Evolutionary conservation across 2,797 vertebrate species (phyloP), one percentile per base, ranked within the genome.

Genomic region (Tangara arthus): DNA sequence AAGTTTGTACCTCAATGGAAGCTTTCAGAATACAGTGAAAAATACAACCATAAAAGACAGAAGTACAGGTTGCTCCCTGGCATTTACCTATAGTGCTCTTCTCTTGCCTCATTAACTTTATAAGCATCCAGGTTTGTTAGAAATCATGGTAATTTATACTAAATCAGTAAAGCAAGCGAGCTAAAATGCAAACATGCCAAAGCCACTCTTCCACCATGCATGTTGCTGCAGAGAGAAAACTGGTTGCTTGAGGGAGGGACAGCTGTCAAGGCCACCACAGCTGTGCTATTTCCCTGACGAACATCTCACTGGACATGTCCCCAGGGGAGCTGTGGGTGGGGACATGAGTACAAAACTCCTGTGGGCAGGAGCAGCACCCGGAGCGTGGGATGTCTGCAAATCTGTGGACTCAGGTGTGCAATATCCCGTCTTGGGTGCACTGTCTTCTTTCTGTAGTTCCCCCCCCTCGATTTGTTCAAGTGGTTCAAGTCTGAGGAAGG

Each of bases 41-140:
- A 95, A 92, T 34, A 59, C 39, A 80, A 23, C 50, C n/a, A 52
- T 69, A 89, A 82, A 61, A 35, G 47, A 26, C 39, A 92, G 61
- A 79, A 89, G 75, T 32, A 57, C 55, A 83, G 66, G 72, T 89
- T 91, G 35, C 39, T 93, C 70, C 24, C 30, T 91, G 61, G 32
- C 17, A 61, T 79, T 92, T 92, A 76, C 8, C 1, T 86, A 39
- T 17, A 60, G 42, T 1, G 4, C 34, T 93, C 53, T 80, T 87
- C 75, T 87, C 76, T 65, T 61, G 84, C 61, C 77, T 94, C 79
- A 22, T 93, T 81, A 78, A 78, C 75, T 93, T 87, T 72, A 37
- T 89, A 86, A 92, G 79, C 47, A 46, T 66, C 80, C 2, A 5
- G 22, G 42, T 56, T 87, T 90, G 76, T 34, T 87, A 68, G 94